A percentile compares a stretch with the other conserved stretches of the same genome.
Evolutionary conservation across 1,140 invertebrate species (phyloP).

Genomic region (Platorchestia sp.): DNA sequence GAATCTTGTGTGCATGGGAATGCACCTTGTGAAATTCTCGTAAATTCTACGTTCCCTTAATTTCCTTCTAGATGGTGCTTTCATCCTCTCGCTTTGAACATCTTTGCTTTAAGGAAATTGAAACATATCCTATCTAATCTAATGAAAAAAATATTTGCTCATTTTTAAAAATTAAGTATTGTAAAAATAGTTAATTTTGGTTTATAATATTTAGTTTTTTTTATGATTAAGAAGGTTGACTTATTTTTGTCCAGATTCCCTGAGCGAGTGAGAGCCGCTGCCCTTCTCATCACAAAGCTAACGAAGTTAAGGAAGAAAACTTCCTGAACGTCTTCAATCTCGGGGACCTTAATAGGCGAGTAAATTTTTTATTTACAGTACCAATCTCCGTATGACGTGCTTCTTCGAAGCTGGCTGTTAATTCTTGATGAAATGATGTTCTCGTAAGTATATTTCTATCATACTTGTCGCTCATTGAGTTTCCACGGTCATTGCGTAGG

Average conservation of each 20-base stretch:
- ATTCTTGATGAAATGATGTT: not conserved
- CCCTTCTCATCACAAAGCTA: not conserved
- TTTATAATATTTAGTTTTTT: not conserved
- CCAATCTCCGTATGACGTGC: not conserved
- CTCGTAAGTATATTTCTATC: not conserved
- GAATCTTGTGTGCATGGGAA: too few relatives aligned
- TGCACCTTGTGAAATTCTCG: too few relatives aligned
- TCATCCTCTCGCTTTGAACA: too few relatives aligned
- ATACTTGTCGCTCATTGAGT: not conserved
- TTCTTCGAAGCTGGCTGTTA: not conserved
- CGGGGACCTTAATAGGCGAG: not conserved
- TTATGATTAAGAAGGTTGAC: not conserved
- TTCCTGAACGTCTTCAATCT: not conserved
- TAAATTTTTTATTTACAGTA: not conserved
- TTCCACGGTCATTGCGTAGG: not conserved
- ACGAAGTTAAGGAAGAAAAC: not conserved
- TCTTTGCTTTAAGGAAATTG: too few relatives aligned
- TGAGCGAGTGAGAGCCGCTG: not conserved
- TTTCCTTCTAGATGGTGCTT: too few relatives aligned
- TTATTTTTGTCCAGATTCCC: not conserved
- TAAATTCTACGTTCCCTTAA: too few relatives aligned
- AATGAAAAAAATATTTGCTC: not conserved
- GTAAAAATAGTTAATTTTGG: too few relatives aligned
- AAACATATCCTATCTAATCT: not conserved
- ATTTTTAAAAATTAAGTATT: too few relatives aligned